These are phyloP conservation scores for Lymantria monacha DNA, from an alignment of 2,888 invertebrate species.

Conservation along the genomic window DNA sequence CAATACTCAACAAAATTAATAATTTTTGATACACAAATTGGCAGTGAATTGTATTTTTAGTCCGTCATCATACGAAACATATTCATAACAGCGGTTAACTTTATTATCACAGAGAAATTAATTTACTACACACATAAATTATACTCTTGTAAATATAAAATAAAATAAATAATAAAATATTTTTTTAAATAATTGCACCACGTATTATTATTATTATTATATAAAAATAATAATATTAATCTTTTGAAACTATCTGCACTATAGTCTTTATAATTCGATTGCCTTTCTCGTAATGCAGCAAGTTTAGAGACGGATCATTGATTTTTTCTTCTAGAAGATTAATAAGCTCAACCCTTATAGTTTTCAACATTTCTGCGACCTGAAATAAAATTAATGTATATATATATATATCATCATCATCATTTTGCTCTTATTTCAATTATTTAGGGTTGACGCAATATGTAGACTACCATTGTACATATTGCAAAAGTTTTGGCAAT, in stretches of 20 bases:
- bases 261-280: constrained; percentile 89
- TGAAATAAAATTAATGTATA: constrained; percentile 46
- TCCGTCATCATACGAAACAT: too few species aligned
- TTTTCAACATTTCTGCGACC: constrained; percentile 92
- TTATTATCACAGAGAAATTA: too few species aligned
- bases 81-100: too few species aligned
- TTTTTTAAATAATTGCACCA: constrained; percentile 10
- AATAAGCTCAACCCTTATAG: constrained; percentile 88
- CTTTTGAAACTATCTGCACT: constrained; percentile 85
- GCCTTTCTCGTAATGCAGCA: constrained; percentile 88
- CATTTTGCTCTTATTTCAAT: too few species aligned
- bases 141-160: not conserved
- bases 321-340: constrained; percentile 92
- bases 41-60: too few species aligned
- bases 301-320: constrained; percentile 88
- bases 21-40: too few species aligned
- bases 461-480: too few species aligned
- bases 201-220: not conserved
- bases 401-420: too few species aligned
- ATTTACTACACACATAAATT: too few species aligned
- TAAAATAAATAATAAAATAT: constrained; percentile 3
- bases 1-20: too few species aligned
- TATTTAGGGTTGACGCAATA: too few species aligned
- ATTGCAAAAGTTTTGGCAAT: too few species aligned
- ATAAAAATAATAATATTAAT: constrained; percentile 43